Evolutionary conservation across 1,140 invertebrate genomes (phyloP), one percentile per base, ranked within the genome.

Genomic region (Latrodectus geometricus): DNA sequence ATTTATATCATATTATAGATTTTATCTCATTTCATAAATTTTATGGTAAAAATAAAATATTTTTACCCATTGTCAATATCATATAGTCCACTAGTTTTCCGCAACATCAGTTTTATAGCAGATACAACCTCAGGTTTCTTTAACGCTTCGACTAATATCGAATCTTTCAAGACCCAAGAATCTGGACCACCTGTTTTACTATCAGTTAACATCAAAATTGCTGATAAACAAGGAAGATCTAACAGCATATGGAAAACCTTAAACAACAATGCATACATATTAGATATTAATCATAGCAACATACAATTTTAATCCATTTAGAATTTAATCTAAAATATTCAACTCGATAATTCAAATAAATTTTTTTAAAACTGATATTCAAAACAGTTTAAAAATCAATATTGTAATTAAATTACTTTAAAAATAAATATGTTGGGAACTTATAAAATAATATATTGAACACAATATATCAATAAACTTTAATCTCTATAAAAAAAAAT

Each of bases 201-300:
- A 48, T 87, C 77, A 8, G 65, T 80, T 9, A 87, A 52, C 35
- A 78, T 68, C 8, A 87, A 61, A 56, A 87, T 52, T 48, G 85
- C 76, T 23, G 85, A 73, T 54, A 87, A 87, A 49, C 85, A 87
- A 35, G 85, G 85, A 49, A 87, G 77, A 79, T 87, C 85, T n/a
- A 87, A 52, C 5, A 87, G 49, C 7, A 56, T 21, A 20, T 87
- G 35, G 48, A 87, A 87, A 35, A 80, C 70, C 85, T 87, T 21
- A 23, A 87, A 87, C 52, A 85, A 52, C 21, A 69, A 35, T 35
- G 35, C 9, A 72, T 21, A 72, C 1, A 65, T 23, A 72, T 72
- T n/a, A 49, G 8, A 48, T 73, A 4, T 48, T 49, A 73, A 35
- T 35, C 35, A 65, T 35, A 35, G 5, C 35, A 35, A 35, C 35